Evolutionary conservation across 2,113 vertebrate genomes (phyloP), one percentile per base, ranked within the genome.

Genomic region (Quiscalus mexicanus): DNA sequence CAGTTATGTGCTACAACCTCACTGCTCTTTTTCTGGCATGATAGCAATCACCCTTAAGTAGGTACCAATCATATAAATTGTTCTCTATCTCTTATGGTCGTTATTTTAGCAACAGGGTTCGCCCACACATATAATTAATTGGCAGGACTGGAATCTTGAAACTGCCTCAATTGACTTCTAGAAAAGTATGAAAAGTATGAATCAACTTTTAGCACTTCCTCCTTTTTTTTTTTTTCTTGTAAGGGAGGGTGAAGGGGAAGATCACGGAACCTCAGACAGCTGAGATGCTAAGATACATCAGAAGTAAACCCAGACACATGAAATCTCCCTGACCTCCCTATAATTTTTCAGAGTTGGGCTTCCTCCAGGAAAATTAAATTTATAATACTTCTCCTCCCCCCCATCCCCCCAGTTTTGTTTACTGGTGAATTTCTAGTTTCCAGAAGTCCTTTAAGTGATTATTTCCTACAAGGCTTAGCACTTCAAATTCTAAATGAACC

Each of bases 151-250:
- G 17, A 85, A 21, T 44, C 74, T 65, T 85, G 33, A 83, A 80
- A 84, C 41, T 58, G 30, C 70, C 70, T 87, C 63, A 64, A 30
- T 2, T 91, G 69, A 78, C 55, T 93, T 84, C 44, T 63, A 89
- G 47, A 91, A 87, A 92, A 83, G 21, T 30, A 92, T 84, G 80
- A 94, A 84, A 89, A 84, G 49, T 39, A 93, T 84, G 81, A 92
- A 91, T 73, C 77, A 87, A 88, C 59, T 82, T 90, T 79, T 53
- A 91, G 56, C n/a, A 56, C 28, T 65, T 71, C 45, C 58, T 42
- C 12, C 0, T 11, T 31, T 42, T 47, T 53, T 67, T 67, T 42
- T 4, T 15, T 44, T 60, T 11, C 6, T 17, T 30, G 7, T 15
- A 45, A 73, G 39, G 42, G 39, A 83, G 31, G 15, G 25, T 31